phyloP scores from a whole-genome alignment of 2,113 vertebrate species.

The Pterocles orientalis region DNA sequence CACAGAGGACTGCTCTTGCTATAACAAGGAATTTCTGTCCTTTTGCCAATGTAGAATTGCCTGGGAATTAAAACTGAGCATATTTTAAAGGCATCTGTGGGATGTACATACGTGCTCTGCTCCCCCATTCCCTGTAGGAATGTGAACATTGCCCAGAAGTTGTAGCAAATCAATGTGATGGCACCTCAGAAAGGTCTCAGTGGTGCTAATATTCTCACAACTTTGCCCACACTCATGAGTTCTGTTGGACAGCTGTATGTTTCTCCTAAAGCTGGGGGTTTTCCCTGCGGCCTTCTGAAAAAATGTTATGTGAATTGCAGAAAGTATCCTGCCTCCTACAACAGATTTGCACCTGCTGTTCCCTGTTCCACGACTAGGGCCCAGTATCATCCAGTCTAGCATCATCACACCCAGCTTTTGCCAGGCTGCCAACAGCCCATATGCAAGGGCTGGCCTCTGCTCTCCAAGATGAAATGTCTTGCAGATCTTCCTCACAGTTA shows the following conservation, averaged over 20 bases:
- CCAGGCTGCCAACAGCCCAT: constrained; percentile 26
- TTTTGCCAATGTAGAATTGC: background rate
- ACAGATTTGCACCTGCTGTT: constrained; percentile 6
- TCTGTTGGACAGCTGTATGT: background rate
- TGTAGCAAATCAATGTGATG: background rate
- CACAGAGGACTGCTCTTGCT: background rate
- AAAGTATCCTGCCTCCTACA: background rate
- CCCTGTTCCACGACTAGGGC: background rate
- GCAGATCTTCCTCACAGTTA: background rate
- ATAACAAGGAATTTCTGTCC: background rate
- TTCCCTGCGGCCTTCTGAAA: background rate
- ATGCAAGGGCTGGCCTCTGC: background rate
- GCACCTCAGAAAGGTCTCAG: background rate
- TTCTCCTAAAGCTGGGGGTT: background rate
- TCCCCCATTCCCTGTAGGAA: background rate
- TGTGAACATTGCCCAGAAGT: background rate
- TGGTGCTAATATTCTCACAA: background rate
- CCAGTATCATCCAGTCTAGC: background rate
- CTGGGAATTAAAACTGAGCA: background rate
- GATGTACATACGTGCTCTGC: fast-evolving
- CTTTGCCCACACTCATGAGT: background rate
- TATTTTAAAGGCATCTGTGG: background rate
- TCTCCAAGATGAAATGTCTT: background rate
- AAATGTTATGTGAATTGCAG: background rate
- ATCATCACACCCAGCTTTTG: background rate